phyloP scores from a whole-genome alignment of 2,888 invertebrate genomes.

The Elgonia sp. region DNA sequence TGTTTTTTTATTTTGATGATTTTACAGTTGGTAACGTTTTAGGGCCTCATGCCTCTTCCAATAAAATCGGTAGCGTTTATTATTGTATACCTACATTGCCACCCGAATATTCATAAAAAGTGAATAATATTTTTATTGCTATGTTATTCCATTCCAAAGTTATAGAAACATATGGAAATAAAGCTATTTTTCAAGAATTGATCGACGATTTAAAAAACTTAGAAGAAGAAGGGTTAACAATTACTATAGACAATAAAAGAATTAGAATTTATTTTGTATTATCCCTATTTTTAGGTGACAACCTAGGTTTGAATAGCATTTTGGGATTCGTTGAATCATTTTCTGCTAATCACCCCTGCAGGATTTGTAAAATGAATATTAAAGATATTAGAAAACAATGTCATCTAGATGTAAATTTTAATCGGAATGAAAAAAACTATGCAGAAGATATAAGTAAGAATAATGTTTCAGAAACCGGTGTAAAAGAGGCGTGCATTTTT shows the following conservation, averaged over 20 bases:
- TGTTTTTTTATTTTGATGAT: conserved; percentile 76
- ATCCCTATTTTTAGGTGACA: conserved; percentile 68
- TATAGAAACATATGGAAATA: not conserved
- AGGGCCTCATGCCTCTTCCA: conserved; percentile 50
- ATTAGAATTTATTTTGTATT: conserved; percentile 47
- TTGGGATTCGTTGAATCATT: too few species aligned
- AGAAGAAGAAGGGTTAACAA: conserved; percentile 19
- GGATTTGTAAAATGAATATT: too few species aligned
- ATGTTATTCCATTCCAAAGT: conserved; percentile 40
- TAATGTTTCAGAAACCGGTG: too few species aligned
- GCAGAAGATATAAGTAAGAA: too few species aligned
- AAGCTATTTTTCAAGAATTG: not conserved
- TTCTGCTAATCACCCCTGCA: too few species aligned
- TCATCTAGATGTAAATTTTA: too few species aligned
- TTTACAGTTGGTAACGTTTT: conserved; percentile 68
- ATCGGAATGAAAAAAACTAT: too few species aligned
- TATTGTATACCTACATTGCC: conserved; percentile 63
- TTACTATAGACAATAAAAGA: conserved; percentile 18
- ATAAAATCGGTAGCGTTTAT: conserved; percentile 71
- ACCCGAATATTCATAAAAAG: conserved; percentile 29
- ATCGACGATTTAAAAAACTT: not conserved
- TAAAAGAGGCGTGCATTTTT: too few species aligned
- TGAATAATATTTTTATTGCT: conserved; percentile 66
- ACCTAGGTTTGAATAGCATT: too few species aligned
- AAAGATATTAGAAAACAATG: too few species aligned